phyloP scores from a whole-genome alignment of 2,797 vertebrate genomes.

The Sebastiscus albofasciatus region DNA sequence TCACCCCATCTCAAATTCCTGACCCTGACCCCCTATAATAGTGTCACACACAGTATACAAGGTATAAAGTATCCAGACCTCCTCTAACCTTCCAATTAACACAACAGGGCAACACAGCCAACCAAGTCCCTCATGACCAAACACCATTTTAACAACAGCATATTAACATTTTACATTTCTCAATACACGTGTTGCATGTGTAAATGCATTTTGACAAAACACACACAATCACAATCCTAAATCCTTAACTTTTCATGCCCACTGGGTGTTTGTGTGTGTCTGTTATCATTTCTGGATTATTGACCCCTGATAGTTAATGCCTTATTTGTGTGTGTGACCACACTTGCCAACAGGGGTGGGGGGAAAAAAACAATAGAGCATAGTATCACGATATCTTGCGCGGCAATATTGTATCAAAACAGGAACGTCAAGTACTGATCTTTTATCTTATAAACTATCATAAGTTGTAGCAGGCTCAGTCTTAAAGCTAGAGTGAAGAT shows the following conservation, averaged over 20 bases:
- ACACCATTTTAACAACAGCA: conserved; percentile 42
- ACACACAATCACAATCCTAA: neutral
- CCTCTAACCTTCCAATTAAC: conserved; percentile 50
- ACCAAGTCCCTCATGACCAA: conserved; percentile 38
- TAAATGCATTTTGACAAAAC: conserved; percentile 23
- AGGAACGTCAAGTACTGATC: neutral
- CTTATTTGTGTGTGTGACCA: conserved; percentile 6
- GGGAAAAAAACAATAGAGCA: neutral
- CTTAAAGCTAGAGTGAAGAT: too few relatives aligned
- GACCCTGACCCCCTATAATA: conserved; percentile 31
- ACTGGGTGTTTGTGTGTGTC: conserved; percentile 15
- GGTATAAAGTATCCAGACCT: conserved; percentile 43
- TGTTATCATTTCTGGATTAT: conserved; percentile 6
- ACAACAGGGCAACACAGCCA: conserved; percentile 12
- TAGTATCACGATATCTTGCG: neutral
- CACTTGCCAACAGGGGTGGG: neutral
- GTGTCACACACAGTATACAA: conserved; percentile 33
- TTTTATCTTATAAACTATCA: too few relatives aligned
- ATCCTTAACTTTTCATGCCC: conserved; percentile 2
- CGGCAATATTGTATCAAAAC: neutral
- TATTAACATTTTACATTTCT: conserved; percentile 36
- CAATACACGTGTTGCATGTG: neutral
- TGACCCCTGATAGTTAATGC: conserved; percentile 28
- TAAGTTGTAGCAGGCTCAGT: too few relatives aligned
- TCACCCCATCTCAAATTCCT: conserved; percentile 53